Percentiles rank a stretch among this genome's conserved stretches.
Conservation (phyloP, 1,140 invertebrate species). For the Anoplolepis gracilipes region DNA sequence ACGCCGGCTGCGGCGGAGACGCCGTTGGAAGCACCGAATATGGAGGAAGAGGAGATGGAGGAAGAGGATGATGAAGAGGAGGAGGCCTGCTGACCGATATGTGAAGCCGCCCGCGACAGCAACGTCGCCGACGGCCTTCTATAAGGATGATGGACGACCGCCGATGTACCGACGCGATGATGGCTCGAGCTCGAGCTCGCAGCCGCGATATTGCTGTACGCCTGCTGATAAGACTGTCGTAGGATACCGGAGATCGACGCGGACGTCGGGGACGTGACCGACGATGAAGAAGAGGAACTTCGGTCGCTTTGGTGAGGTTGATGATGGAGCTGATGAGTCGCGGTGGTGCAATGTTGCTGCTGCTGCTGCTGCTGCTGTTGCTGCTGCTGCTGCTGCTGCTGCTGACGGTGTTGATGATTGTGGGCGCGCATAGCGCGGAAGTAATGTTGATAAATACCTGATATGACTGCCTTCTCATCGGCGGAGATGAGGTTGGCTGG, state of each 20-base stretch:
- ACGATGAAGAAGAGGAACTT: conserved; percentile 71
- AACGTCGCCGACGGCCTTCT: conserved; percentile 70
- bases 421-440: conserved; percentile 77
- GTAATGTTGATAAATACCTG: conserved; percentile 80
- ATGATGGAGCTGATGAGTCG: conserved; percentile 68
- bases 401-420: conserved; percentile 74
- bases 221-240: conserved; percentile 73
- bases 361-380: conserved; percentile 71
- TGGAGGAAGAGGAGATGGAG: conserved; percentile 60
- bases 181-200: conserved; percentile 60
- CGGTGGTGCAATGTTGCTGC: conserved; percentile 63
- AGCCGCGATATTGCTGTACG: conserved; percentile 64
- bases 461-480: conserved; percentile 80
- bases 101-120: conserved; percentile 55
- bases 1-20: conserved; percentile 64
- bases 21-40: conserved; percentile 67
- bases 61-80: conserved; percentile 58
- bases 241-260: conserved; percentile 67
- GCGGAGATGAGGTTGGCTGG: conserved; percentile 71
- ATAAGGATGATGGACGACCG: conserved; percentile 68
- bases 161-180: conserved; percentile 60
- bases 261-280: conserved; percentile 64
- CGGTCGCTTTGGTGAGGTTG: conserved; percentile 75
- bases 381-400: conserved; percentile 70
- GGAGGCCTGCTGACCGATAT: conserved; percentile 49